phyloP scores from a whole-genome alignment of 2,888 invertebrate species.

The Drosophila anomalata region DNA sequence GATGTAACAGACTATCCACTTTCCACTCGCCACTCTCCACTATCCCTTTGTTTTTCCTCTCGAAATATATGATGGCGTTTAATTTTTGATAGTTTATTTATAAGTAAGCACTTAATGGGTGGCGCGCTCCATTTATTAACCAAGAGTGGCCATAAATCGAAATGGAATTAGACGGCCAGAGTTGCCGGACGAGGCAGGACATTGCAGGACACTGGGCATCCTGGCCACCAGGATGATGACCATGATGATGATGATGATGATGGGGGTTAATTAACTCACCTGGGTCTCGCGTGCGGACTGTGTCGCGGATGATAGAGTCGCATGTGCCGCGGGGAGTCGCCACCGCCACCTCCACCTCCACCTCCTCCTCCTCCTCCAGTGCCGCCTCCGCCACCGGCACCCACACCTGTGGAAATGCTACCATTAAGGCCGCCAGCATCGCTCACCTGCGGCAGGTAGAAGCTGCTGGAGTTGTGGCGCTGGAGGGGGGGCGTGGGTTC shows the following conservation, averaged over 20 bases:
- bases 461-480: slow-evolving; percentile 93
- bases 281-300: slow-evolving; percentile 92
- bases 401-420: slow-evolving; percentile 67
- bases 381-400: slow-evolving; percentile 42
- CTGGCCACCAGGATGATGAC: background rate
- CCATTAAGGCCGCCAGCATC: slow-evolving; percentile 70
- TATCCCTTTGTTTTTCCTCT: background rate
- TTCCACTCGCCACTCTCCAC: background rate
- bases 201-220: background rate
- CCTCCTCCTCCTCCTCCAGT: slow-evolving; percentile 51
- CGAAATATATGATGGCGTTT: background rate
- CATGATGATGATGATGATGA: background rate
- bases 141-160: slow-evolving; percentile 6
- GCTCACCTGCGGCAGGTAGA: slow-evolving; percentile 91
- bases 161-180: background rate
- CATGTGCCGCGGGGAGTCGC: slow-evolving; percentile 85
- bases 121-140: background rate
- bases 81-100: background rate
- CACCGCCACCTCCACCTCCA: slow-evolving; percentile 74
- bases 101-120: slow-evolving; percentile 4
- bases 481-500: slow-evolving; percentile 95
- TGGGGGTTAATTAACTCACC: slow-evolving; percentile 82
- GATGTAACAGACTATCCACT: background rate
- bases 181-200: background rate
- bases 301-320: slow-evolving; percentile 86